Evolutionary conservation across 2,888 invertebrate genomes (phyloP), one percentile per base, ranked within the genome.

Genomic region (Suillia variegata): DNA sequence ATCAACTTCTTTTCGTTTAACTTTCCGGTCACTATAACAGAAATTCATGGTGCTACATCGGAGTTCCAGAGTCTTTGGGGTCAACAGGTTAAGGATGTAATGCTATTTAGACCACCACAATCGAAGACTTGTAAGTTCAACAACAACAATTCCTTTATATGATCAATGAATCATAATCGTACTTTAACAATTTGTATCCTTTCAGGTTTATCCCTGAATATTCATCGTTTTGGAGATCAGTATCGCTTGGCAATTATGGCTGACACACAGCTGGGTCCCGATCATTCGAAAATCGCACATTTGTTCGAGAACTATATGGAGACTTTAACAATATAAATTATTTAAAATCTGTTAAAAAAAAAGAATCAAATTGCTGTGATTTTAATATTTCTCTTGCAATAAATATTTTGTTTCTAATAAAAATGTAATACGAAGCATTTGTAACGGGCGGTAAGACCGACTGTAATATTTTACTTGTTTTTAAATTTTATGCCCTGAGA

Each of bases 1-100:
- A 80, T 82, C 0, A 82, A 81, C 60, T 80, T 80, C 45, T 81
- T 82, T 57, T 79, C 81, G 1, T 73, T 76, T 2, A 78, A 77
- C 57, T 82, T 80, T 62, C 80, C 82, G 2, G 77, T 81, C 2
- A 80, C 81, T 4, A 73, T 82, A 54, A 81, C 82, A 1, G 80
- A 81, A 63, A 77, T 82, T 52, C 74, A 80, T 66, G 80, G 80
- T 3, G 70, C 69, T 12, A 74, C 73, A 1, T 68, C 75, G 0
- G 73, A 78, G 26, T 77, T 80, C 47, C 68, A 76, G 49, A 74
- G 80, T 0, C 56, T 74, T 2, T 82, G 81, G 80, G 80, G 80
- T 0, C 81, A 81, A 56, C 64, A 70, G 1, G 78, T 81, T 0
- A 69, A 77, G 24, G 80, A 82, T 71, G 76, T 82, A 0, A 53